Conservation (phyloP, 2,113 vertebrate species). For the human (Homo sapiens) region DNA sequence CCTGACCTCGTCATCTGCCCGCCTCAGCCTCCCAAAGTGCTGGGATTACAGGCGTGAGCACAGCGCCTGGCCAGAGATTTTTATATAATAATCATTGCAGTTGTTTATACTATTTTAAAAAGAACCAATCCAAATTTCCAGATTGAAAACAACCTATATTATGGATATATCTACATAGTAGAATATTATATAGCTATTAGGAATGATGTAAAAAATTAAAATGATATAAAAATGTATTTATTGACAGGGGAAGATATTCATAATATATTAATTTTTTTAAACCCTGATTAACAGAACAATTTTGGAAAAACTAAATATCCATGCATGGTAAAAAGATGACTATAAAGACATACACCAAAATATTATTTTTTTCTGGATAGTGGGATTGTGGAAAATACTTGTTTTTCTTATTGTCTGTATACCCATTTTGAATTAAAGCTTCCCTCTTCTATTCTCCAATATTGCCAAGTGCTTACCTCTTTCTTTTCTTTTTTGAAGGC, state of each 20-base stretch:
- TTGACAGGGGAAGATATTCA: background rate
- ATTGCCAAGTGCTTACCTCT: background rate
- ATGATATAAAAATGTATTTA: background rate
- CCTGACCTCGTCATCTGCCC: too few species aligned
- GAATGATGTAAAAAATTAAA: background rate
- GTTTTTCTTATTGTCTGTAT: background rate
- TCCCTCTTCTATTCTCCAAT: background rate
- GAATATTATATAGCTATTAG: background rate
- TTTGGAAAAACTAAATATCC: background rate
- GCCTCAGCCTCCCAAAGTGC: too few species aligned
- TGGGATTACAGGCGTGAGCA: too few species aligned
- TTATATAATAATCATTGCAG: background rate
- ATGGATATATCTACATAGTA: background rate
- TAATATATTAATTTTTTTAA: background rate
- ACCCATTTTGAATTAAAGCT: constrained; percentile 27
- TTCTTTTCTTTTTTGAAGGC: background rate
- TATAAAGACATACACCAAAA: background rate
- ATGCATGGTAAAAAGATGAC: background rate
- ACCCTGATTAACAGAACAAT: background rate
- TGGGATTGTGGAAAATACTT: background rate
- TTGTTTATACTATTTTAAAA: background rate
- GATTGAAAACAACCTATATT: background rate
- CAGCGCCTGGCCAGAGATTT: background rate
- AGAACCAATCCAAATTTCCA: background rate
- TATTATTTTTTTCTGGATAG: background rate